phyloP scores from a whole-genome alignment of 2,797 vertebrate species.

The Peromyscus melanophrys region DNA sequence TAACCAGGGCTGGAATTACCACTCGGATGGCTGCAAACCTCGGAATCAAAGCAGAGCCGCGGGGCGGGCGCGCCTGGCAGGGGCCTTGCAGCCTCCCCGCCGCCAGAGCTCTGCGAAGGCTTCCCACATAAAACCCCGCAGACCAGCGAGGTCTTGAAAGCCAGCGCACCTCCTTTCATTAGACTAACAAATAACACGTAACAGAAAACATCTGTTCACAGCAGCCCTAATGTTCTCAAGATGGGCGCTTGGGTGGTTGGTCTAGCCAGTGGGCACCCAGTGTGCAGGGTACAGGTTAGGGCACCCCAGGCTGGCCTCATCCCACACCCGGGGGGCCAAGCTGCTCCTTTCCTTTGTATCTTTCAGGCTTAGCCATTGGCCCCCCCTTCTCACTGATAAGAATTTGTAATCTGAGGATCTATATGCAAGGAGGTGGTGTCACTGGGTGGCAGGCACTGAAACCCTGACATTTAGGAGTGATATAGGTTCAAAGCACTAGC shows the following conservation, averaged over 20 bases:
- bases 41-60: slow-evolving; percentile 80
- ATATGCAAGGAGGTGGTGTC: not conserved
- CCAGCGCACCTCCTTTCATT: slow-evolving; percentile 91
- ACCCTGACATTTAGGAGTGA: not conserved
- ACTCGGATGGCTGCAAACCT: slow-evolving; percentile 68
- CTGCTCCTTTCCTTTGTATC: not conserved
- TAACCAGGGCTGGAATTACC: slow-evolving; percentile 82
- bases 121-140: slow-evolving; percentile 81
- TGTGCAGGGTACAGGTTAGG: slow-evolving; percentile 79
- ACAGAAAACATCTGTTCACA: slow-evolving; percentile 90
- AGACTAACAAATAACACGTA: slow-evolving; percentile 92
- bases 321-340: rapidly evolving
- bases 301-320: slow-evolving; percentile 30
- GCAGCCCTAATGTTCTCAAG: slow-evolving; percentile 90
- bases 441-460: not conserved
- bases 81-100: slow-evolving; percentile 59
- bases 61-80: slow-evolving; percentile 64
- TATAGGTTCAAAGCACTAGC: not conserved
- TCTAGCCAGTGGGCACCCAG: slow-evolving; percentile 85
- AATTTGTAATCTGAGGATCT: not conserved
- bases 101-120: slow-evolving; percentile 70
- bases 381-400: not conserved
- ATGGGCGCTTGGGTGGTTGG: slow-evolving; percentile 87
- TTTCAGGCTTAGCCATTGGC: not conserved
- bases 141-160: slow-evolving; percentile 89